Percentiles rank a stretch among this genome's conserved stretches.
phyloP scores from a whole-genome alignment of 2,113 vertebrate species.

The Conger conger region DNA sequence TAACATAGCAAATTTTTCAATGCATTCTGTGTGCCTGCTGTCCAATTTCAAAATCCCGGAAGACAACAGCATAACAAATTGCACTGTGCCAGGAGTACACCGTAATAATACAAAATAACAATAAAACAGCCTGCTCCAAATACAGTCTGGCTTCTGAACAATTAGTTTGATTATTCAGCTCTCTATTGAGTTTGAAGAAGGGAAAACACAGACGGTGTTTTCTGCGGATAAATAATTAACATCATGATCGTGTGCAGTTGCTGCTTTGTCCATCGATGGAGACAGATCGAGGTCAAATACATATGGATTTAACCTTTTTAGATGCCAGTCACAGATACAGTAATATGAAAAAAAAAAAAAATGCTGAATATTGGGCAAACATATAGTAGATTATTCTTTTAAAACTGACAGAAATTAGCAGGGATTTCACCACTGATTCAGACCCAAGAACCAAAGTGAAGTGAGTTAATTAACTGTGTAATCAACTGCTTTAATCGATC shows the following conservation, averaged over 20 bases:
- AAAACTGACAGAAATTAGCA: too few relatives aligned
- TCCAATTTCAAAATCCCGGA: not conserved
- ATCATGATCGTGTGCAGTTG: not conserved
- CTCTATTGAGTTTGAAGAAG: not conserved
- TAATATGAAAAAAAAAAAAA: too few relatives aligned
- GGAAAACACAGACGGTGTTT: not conserved
- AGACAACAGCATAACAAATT: not conserved
- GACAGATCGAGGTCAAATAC: too few relatives aligned
- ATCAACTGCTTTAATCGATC: too few relatives aligned
- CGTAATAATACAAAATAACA: not conserved
- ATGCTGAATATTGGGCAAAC: too few relatives aligned
- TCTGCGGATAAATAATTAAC: constrained; percentile 27
- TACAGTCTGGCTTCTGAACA: constrained; percentile 8
- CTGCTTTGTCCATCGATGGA: not conserved
- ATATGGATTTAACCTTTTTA: too few relatives aligned
- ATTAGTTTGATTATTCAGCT: not conserved
- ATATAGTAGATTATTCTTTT: too few relatives aligned
- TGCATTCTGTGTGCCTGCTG: not conserved
- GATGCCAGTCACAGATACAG: too few relatives aligned
- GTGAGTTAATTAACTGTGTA: too few relatives aligned
- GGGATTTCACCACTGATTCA: too few relatives aligned
- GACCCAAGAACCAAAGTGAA: too few relatives aligned
- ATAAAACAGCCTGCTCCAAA: not conserved
- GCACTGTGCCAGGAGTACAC: not conserved
- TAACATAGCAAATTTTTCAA: not conserved